Conservation (phyloP, 2,113 vertebrate genomes). For the Alethe castanea region DNA sequence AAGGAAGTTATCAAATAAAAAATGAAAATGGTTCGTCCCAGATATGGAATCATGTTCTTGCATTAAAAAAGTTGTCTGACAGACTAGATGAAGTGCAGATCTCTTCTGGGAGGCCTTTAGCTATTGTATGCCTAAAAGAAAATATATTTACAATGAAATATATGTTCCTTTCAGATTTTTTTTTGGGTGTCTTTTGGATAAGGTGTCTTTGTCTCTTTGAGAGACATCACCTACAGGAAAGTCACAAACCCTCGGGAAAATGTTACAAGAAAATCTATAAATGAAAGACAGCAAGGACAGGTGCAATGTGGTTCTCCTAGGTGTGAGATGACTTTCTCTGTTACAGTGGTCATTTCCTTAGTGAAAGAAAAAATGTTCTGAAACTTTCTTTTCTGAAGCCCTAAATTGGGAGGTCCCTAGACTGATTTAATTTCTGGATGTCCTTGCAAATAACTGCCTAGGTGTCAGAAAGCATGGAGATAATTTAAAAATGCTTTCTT, state of each 20-base stretch:
- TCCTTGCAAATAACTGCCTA: background rate
- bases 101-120: background rate
- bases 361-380: background rate
- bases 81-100: background rate
- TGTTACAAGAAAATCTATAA: background rate
- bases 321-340: background rate
- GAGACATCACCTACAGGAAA: background rate
- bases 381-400: background rate
- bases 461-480: background rate
- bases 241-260: background rate
- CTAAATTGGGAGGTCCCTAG: background rate
- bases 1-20: background rate
- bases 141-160: background rate
- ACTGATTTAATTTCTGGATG: background rate
- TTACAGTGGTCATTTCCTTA: background rate
- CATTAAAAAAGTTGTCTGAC: background rate
- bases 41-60: background rate
- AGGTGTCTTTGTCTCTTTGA: background rate
- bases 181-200: background rate
- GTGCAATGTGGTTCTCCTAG: background rate
- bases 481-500: background rate
- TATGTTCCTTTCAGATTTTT: background rate
- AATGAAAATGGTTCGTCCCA: background rate
- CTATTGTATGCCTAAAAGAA: background rate
- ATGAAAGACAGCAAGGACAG: background rate